A percentile compares a stretch with the other conserved stretches of the same genome.
Conservation (phyloP, 2,113 vertebrate species). For the Thymallus thymallus region DNA sequence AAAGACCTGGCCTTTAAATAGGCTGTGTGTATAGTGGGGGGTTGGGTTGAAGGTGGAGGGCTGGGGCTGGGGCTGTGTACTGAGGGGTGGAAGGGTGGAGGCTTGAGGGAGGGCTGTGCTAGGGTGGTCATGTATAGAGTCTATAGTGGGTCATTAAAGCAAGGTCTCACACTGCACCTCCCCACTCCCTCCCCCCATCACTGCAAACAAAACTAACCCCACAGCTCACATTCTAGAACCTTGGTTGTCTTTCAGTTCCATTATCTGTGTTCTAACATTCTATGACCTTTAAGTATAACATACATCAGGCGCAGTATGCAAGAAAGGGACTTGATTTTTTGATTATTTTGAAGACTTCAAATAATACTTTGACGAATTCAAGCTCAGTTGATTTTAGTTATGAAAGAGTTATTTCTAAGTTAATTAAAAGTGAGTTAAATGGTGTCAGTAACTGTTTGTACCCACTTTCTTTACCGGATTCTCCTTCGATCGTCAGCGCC, state of each 20-base stretch:
- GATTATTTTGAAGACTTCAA: not conserved
- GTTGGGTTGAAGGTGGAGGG: conserved; percentile 7
- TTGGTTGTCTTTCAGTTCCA: conserved; percentile 3
- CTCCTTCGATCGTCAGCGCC: not conserved
- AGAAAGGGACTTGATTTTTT: not conserved
- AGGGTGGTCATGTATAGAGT: conserved; percentile 68
- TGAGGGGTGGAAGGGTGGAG: too few relatives aligned
- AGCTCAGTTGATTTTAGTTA: too few relatives aligned
- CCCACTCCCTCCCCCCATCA: conserved; percentile 28
- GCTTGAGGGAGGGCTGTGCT: conserved; percentile 49
- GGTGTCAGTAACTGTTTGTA: conserved; percentile 9
- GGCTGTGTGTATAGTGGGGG: conserved; percentile 68
- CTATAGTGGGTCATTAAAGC: conserved; percentile 67
- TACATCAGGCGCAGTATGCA: too few relatives aligned
- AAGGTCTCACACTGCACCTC: conserved; percentile 48
- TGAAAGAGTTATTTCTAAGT: not conserved
- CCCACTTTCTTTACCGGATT: not conserved
- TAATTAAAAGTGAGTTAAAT: not conserved
- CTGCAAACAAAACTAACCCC: not conserved
- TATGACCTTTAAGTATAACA: too few relatives aligned
- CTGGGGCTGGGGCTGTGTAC: too few relatives aligned
- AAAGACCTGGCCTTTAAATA: conserved; percentile 66
- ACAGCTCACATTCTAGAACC: too few relatives aligned
- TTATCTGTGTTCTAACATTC: not conserved
- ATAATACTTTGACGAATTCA: not conserved